Conservation (phyloP, 2,888 invertebrate species). For the Ornithoptera priamus region DNA sequence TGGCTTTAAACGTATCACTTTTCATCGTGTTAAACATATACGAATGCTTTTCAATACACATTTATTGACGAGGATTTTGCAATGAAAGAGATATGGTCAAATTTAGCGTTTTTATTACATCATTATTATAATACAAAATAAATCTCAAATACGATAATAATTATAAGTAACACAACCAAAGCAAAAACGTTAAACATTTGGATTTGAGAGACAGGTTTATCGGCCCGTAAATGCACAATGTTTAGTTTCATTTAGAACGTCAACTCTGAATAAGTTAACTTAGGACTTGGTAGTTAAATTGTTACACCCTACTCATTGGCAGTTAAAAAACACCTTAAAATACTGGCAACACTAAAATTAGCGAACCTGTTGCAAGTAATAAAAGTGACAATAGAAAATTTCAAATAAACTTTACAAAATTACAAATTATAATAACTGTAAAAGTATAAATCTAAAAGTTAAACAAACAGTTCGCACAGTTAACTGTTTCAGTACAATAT, state of each 20-base stretch:
- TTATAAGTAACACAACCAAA: slow-evolving; percentile 79
- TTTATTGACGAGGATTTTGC: neutral
- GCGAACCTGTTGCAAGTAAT: slow-evolving; percentile 31
- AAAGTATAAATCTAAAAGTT: slow-evolving; percentile 69
- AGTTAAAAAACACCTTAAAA: slow-evolving; percentile 49
- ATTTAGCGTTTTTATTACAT: slow-evolving; percentile 77
- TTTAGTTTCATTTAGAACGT: slow-evolving; percentile 47
- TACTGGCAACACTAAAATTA: slow-evolving; percentile 50
- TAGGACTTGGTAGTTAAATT: slow-evolving; percentile 57
- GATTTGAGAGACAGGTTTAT: slow-evolving; percentile 68
- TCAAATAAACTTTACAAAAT: slow-evolving; percentile 41
- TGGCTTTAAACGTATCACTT: no score
- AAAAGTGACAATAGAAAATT: slow-evolving; percentile 32
- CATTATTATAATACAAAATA: slow-evolving; percentile 79
- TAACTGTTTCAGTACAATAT: slow-evolving; percentile 25
- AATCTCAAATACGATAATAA: slow-evolving; percentile 78
- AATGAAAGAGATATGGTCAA: slow-evolving; percentile 39
- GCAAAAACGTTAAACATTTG: slow-evolving; percentile 74
- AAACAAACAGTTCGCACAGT: slow-evolving; percentile 47
- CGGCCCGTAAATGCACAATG: slow-evolving; percentile 66
- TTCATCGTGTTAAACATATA: no score
- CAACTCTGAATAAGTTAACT: slow-evolving; percentile 46
- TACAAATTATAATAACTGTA: slow-evolving; percentile 48
- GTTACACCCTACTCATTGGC: slow-evolving; percentile 63
- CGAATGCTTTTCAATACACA: no score